Evolutionary conservation across 1,140 invertebrate species (phyloP), one percentile per base, ranked within the genome.

Genomic region (Oedothorax gibbosus): DNA sequence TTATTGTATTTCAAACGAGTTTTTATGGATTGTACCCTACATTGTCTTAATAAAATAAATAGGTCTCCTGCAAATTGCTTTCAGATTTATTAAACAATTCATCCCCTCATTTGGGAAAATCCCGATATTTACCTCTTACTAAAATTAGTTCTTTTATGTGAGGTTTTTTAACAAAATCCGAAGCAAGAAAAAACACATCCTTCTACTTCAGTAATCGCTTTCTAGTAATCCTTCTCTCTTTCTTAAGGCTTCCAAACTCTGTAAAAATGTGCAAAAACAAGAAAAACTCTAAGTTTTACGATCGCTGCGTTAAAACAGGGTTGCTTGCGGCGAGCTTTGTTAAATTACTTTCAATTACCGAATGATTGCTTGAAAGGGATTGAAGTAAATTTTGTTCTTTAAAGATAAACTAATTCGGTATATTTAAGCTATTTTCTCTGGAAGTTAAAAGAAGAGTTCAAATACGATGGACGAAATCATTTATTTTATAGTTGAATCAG

Each of bases 271-370:
- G 51, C 50, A 51, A 71, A 71, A 71, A 71, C 50, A 77, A 77
- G 75, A 77, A 20, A 77, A 64, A 65, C 57, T 54, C 35, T 9
- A 8, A 11, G 35, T 77, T 77, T 77, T 65, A 77, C 20, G 75
- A 77, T 14, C 3, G 49, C 7, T 35, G 60, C 51, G 60, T 64
- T 64, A 77, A 77, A 77, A 53, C 60, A 65, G 11, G 49, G 60
- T 15, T 10, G 35, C 56, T 77, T 51, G 65, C 21, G 15, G 57
- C 53, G 62, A 62, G 75, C 75, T 65, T 77, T 77, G 18, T 49
- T 77, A 77, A 77, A 77, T 77, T 77, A 65, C 75, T 65, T 77
- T 77, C 75, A 77, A 77, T 77, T 77, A 77, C 75, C 21, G 7
- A 77, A 62, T 18, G 75, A 51, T 64, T 65, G 57, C 53, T 65